Conservation (phyloP, 2,888 invertebrate genomes). For the Escarpia spicata region DNA sequence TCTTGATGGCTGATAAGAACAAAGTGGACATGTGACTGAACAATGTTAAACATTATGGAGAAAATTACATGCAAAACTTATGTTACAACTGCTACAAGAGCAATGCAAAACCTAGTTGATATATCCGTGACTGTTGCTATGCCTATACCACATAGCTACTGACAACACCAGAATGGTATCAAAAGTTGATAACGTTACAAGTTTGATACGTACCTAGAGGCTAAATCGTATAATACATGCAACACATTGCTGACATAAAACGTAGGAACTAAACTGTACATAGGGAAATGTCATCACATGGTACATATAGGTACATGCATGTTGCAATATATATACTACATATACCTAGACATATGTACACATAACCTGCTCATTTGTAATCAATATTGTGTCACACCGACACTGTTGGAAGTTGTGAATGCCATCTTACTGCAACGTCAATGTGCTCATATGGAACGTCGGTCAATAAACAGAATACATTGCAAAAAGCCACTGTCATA, state of each 20-base stretch:
- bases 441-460: no score
- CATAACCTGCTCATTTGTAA: not conserved
- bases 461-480: no score
- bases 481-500: no score
- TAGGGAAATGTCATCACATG: not conserved
- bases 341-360: not conserved
- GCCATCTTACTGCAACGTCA: not conserved
- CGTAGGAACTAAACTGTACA: not conserved
- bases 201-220: not conserved
- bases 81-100: not conserved
- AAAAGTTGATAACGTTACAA: not conserved
- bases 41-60: not conserved
- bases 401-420: not conserved
- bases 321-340: no score
- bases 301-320: not conserved
- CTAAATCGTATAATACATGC: not conserved
- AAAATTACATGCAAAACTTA: not conserved
- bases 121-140: not conserved
- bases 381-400: not conserved
- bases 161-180: not conserved
- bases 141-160: not conserved
- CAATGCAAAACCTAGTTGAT: not conserved
- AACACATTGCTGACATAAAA: not conserved
- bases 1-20: not conserved
- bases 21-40: not conserved